Conservation (phyloP, 2,797 vertebrate species). For the Pseudomugil gertrudae region DNA sequence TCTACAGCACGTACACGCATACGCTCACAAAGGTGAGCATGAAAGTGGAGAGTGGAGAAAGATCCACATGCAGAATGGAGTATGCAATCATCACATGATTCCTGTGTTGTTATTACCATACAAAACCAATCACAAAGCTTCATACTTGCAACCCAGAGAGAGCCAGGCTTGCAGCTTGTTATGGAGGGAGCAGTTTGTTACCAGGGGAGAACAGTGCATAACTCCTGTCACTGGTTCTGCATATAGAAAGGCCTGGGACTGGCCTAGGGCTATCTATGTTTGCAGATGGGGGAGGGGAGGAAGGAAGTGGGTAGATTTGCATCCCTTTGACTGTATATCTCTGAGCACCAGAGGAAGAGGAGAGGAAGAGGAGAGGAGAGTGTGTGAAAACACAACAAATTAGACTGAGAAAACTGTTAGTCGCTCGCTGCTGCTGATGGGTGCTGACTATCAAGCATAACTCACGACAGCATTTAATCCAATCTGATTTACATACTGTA, state of each 20-base stretch:
- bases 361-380: conserved; percentile 47
- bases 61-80: conserved; percentile 55
- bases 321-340: conserved; percentile 81
- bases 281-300: conserved; percentile 74
- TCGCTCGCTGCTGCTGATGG: conserved; percentile 50
- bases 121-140: conserved; percentile 71
- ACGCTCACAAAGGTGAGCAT: conserved; percentile 54
- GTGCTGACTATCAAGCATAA: conserved; percentile 34
- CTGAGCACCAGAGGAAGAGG: conserved; percentile 66
- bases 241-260: conserved; percentile 80
- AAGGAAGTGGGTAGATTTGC: conserved; percentile 78
- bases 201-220: conserved; percentile 67
- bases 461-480: conserved; percentile 69
- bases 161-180: conserved; percentile 70
- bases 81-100: conserved; percentile 51
- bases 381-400: conserved; percentile 52
- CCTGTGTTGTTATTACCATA: conserved; percentile 68
- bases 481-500: conserved; percentile 75
- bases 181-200: conserved; percentile 74
- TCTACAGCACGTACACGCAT: conserved; percentile 50
- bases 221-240: conserved; percentile 81
- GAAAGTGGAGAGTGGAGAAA: conserved; percentile 33
- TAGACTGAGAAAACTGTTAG: conserved; percentile 42
- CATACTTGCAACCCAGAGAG: conserved; percentile 60
- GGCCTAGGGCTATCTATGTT: conserved; percentile 77